These are phyloP conservation scores for Zygaena filipendulae DNA, from an alignment of 2,888 invertebrate genomes.

Conservation along the genomic window DNA sequence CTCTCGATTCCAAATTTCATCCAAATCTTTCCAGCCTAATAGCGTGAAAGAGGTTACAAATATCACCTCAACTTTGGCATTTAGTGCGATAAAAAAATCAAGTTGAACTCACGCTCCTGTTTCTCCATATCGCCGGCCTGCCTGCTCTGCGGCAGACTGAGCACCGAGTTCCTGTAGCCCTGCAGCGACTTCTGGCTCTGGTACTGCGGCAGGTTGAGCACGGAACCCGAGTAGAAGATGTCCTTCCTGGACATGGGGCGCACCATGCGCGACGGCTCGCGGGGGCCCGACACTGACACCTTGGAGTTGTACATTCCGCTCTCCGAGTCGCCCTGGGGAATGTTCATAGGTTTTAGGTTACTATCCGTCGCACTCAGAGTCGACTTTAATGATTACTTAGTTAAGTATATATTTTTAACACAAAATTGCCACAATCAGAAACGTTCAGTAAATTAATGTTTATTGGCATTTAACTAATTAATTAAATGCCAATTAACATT, in stretches of 20 bases:
- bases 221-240: conserved; percentile 97
- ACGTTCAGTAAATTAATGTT: no score
- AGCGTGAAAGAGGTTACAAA: no score
- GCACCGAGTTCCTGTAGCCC: conserved; percentile 90
- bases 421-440: no score
- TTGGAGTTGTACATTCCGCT: conserved; percentile 78
- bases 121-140: conserved; percentile 74
- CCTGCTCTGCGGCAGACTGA: conserved; percentile 81
- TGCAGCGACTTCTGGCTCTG: conserved; percentile 92
- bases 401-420: conserved; percentile 15
- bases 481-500: no score
- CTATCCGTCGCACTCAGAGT: conserved; percentile 7
- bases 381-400: no score
- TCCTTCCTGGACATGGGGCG: conserved; percentile 94
- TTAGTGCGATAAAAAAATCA: no score
- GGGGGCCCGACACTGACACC: conserved; percentile 62
- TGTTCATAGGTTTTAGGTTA: neutral
- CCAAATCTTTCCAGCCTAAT: no score
- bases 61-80: no score
- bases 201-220: conserved; percentile 92
- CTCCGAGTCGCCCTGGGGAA: conserved; percentile 71
- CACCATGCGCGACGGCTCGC: conserved; percentile 72
- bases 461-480: no score
- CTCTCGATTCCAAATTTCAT: no score
- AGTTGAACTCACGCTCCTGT: conserved; percentile 77